Evolutionary conservation across 2,888 invertebrate species (phyloP).

Genomic region (Cancer borealis): DNA sequence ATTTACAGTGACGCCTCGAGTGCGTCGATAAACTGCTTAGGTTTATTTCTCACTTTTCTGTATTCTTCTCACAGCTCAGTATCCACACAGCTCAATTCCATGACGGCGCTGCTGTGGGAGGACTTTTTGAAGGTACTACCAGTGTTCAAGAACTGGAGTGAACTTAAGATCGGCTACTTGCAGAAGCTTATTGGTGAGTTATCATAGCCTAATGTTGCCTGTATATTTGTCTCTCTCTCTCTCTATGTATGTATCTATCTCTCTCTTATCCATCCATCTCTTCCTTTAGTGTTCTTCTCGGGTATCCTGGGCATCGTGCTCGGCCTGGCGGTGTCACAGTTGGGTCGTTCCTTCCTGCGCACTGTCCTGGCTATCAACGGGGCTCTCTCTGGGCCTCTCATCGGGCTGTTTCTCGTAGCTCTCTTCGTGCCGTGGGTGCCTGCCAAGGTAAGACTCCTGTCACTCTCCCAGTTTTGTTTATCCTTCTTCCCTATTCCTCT

Average conservation of each 20-base stretch:
- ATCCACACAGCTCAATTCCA: constrained; percentile 76
- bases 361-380: constrained; percentile 71
- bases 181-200: constrained; percentile 75
- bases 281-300: constrained; percentile 4
- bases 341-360: constrained; percentile 67
- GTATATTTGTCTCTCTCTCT: background rate
- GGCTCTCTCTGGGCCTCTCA: constrained; percentile 77
- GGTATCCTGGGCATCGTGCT: constrained; percentile 72
- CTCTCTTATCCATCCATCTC: background rate
- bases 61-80: constrained; percentile 65
- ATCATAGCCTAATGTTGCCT: background rate
- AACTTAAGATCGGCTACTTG: constrained; percentile 63
- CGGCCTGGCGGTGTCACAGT: constrained; percentile 65
- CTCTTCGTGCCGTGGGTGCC: constrained; percentile 76
- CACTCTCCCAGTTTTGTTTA: background rate
- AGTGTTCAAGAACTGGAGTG: constrained; percentile 63
- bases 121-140: constrained; percentile 72
- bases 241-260: background rate
- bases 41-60: background rate
- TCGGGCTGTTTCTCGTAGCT: constrained; percentile 73
- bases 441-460: constrained; percentile 65
- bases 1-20: no score
- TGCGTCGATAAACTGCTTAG: background rate
- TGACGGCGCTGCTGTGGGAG: constrained; percentile 77
- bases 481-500: background rate